phyloP scores from a whole-genome alignment of 1,140 invertebrate species.

The Drosophila repletoides region DNA sequence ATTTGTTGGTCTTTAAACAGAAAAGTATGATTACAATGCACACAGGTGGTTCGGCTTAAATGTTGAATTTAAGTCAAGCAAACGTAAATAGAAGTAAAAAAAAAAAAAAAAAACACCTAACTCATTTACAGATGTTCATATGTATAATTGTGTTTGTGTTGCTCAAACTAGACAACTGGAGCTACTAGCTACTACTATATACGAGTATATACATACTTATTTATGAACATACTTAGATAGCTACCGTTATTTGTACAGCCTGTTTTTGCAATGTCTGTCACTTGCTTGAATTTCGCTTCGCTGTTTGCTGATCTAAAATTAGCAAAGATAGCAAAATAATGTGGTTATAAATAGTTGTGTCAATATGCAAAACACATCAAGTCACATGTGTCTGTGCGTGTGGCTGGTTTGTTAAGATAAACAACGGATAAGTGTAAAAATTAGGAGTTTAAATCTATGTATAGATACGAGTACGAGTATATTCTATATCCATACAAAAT shows the following conservation, averaged over 20 bases:
- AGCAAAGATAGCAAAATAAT: constrained; percentile 67
- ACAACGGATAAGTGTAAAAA: constrained; percentile 1
- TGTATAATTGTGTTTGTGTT: neutral
- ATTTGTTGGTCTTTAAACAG: no score
- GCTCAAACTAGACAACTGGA: constrained; percentile 6
- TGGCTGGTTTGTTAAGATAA: constrained; percentile 17
- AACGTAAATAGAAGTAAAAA: constrained; percentile 28
- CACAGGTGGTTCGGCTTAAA: constrained; percentile 49
- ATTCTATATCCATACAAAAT: neutral
- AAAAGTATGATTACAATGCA: no score
- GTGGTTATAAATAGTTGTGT: constrained; percentile 72
- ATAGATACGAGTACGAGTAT: neutral
- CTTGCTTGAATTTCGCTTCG: constrained; percentile 45
- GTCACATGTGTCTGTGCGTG: constrained; percentile 44
- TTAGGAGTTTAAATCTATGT: neutral
- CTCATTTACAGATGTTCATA: no score
- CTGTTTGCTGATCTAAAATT: constrained; percentile 69
- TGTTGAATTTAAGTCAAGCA: constrained; percentile 32
- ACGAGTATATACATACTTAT: neutral
- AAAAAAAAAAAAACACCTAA: no score
- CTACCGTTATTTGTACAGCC: constrained; percentile 63
- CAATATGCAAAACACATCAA: constrained; percentile 55
- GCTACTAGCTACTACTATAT: constrained; percentile 1
- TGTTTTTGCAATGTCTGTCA: constrained; percentile 69
- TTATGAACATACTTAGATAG: neutral